Evolutionary conservation across 2,797 vertebrate species (phyloP).

Genomic region (Iguana delicatissima): DNA sequence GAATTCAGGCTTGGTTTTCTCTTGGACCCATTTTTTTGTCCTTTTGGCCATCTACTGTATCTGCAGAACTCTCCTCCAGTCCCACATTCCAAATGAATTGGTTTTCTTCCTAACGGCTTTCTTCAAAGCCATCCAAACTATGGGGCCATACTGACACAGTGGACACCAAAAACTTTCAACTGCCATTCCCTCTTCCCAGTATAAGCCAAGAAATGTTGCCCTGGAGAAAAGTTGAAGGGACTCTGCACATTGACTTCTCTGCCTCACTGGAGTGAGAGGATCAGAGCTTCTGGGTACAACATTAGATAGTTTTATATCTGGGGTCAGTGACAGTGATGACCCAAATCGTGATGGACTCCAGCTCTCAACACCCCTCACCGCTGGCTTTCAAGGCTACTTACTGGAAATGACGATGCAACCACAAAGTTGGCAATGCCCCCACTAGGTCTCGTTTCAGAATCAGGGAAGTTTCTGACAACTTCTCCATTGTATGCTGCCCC

Average conservation of each 20-base stretch:
- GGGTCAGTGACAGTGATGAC: background rate
- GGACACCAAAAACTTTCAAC: too few species aligned
- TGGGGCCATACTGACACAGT: background rate
- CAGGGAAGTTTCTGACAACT: slow-evolving; percentile 21
- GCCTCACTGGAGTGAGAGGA: background rate
- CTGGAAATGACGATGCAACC: background rate
- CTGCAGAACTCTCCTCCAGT: too few species aligned
- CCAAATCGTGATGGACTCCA: background rate
- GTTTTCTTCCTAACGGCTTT: too few species aligned
- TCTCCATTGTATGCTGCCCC: background rate
- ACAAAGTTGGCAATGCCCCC: background rate
- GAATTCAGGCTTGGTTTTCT: too few species aligned
- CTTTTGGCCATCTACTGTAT: too few species aligned
- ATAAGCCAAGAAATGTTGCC: too few species aligned
- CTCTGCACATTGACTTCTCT: background rate
- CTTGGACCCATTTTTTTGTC: too few species aligned
- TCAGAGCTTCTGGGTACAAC: background rate
- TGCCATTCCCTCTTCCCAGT: too few species aligned
- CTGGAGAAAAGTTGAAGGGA: too few species aligned
- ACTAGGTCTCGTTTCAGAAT: slow-evolving; percentile 35
- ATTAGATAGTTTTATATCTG: background rate
- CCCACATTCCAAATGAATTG: too few species aligned
- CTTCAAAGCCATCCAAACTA: background rate
- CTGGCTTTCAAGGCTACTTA: background rate
- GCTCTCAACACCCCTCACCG: background rate